Evolutionary conservation across 2,797 vertebrate species (phyloP).

Genomic region (Adelosebastes latens): DNA sequence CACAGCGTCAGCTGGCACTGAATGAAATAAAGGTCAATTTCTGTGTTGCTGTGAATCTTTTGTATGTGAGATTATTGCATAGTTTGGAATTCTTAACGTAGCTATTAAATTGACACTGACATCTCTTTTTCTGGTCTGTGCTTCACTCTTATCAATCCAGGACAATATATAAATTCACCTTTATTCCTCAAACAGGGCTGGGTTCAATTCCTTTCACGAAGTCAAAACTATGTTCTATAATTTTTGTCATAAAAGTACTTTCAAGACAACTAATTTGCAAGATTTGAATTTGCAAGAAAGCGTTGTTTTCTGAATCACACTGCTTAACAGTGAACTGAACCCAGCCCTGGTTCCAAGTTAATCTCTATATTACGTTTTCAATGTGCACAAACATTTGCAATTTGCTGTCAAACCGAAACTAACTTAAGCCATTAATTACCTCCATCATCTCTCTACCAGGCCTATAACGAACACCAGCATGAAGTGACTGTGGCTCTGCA

Average conservation of each 20-base stretch:
- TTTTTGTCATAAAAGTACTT: not conserved
- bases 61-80: constrained; percentile 85
- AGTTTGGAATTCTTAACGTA: constrained; percentile 85
- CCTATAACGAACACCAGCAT: constrained; percentile 68
- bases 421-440: constrained; percentile 42
- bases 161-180: constrained; percentile 36
- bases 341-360: constrained; percentile 33
- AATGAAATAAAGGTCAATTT: constrained; percentile 73
- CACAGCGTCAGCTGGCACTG: constrained; percentile 75
- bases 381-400: constrained; percentile 66
- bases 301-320: not conserved
- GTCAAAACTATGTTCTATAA: not conserved
- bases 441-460: constrained; percentile 31
- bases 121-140: constrained; percentile 64
- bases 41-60: constrained; percentile 80
- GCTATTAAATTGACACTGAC: constrained; percentile 79
- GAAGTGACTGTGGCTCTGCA: constrained; percentile 7
- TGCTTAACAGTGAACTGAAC: constrained; percentile 26
- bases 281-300: constrained; percentile 8
- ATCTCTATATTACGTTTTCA: constrained; percentile 59
- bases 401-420: constrained; percentile 35
- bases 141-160: constrained; percentile 22
- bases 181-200: constrained; percentile 9
- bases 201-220: constrained; percentile 42
- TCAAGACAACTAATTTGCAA: not conserved